These are phyloP conservation scores for Engraulis encrasicolus DNA, from an alignment of 2,113 vertebrate species.

Conservation along the genomic window DNA sequence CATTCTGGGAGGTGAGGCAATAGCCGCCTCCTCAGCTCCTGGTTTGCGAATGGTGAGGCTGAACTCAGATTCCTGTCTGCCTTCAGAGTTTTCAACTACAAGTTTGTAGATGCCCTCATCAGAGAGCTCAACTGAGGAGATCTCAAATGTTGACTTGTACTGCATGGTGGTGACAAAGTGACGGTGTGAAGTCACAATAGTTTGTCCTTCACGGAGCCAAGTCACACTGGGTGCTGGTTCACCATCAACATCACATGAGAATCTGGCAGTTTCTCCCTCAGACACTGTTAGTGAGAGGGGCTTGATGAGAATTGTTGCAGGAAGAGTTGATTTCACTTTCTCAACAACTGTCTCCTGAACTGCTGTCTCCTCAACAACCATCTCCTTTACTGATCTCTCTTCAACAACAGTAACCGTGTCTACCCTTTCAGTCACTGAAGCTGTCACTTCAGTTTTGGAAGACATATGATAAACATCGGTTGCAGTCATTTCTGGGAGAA, in stretches of 20 bases:
- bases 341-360: conserved; percentile 76
- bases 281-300: conserved; percentile 87
- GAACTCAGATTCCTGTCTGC: conserved; percentile 89
- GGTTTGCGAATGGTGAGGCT: conserved; percentile 85
- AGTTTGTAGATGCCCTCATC: conserved; percentile 92
- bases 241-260: conserved; percentile 90
- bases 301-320: conserved; percentile 86
- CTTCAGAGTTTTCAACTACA: conserved; percentile 87
- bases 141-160: conserved; percentile 89
- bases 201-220: conserved; percentile 82
- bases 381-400: conserved; percentile 74
- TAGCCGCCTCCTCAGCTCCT: conserved; percentile 77
- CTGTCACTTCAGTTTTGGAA: conserved; percentile 61
- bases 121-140: conserved; percentile 83
- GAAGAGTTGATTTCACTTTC: conserved; percentile 78
- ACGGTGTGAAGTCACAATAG: conserved; percentile 78
- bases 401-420: conserved; percentile 62
- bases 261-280: conserved; percentile 86
- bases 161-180: conserved; percentile 83
- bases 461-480: conserved; percentile 88
- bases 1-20: conserved; percentile 75
- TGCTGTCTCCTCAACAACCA: conserved; percentile 37
- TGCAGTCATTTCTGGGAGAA: conserved; percentile 85
- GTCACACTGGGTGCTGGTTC: conserved; percentile 87
- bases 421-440: conserved; percentile 14